Base-by-base conservation (phyloP, 2,113 vertebrate species). In the Polypterus bichir region DNA sequence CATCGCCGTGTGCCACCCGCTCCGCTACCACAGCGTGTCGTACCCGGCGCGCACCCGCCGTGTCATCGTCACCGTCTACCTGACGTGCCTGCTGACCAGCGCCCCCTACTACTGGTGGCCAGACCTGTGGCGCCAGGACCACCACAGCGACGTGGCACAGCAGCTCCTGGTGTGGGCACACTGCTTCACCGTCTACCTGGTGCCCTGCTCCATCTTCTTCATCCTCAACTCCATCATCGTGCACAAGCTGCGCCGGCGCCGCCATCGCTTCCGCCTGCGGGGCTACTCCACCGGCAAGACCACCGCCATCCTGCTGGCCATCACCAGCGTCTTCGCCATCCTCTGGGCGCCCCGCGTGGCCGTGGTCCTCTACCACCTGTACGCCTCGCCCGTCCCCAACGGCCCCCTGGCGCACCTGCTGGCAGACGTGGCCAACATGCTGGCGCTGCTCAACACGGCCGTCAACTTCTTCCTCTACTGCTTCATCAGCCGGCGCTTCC, bases 401-500 rank as follows among this genome's bases (percentile, higher is more conserved):
- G 85, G 85, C 66, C 88, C 86, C 71, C 72, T 93, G 57, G 87
- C 90, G 3, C 92, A 97, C 54, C 73, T 90, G 48, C 81, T 90
- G 61, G 91, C 92, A 0, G 94, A 97, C 51, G 54, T 98, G 1
- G 93, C 95, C 44, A 97, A 98, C 66, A 97, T 98, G 95, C 76
- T 98, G 1, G 95, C 95, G 0, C 76, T 98, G 61, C 87, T 98
- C 64, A 98, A 97, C 86, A 96, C 95, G 0, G 92, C 92, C 1
- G 91, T 97, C 84, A 97, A 98, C 75, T 98, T 97, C 88, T 98
- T 97, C 81, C 88, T 98, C 56, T 98, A 98, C 74, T 97, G 95
- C 72, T 98, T 97, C 79, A 96, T 97, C 72, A 97, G 94, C 84
- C 94, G 93, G 81, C 87, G 94, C 4, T 97, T 98, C 77, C 87